phyloP scores from a whole-genome alignment of 2,888 invertebrate genomes.

The Acrobeloides nanus region DNA sequence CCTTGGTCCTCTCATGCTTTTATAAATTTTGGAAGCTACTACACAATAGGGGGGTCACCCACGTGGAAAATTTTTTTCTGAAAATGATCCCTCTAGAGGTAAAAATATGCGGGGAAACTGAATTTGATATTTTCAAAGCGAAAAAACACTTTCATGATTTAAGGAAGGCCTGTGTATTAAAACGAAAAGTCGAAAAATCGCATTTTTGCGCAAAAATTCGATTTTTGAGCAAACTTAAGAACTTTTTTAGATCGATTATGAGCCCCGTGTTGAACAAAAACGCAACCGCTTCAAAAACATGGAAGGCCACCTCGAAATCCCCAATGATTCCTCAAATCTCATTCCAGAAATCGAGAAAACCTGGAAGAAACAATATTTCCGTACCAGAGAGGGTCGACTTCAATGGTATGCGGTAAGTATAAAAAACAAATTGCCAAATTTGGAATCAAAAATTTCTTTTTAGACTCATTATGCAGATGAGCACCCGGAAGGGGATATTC shows the following conservation, averaged over 20 bases:
- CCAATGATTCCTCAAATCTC: slow-evolving; percentile 17
- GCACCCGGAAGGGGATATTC: slow-evolving; percentile 43
- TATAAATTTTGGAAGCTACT: too few relatives aligned
- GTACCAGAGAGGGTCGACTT: slow-evolving; percentile 59
- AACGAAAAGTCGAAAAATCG: too few relatives aligned
- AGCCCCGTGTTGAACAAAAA: slow-evolving; percentile 45
- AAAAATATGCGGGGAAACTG: too few relatives aligned
- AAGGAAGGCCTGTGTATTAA: too few relatives aligned
- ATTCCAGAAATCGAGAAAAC: slow-evolving; percentile 61
- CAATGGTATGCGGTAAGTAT: slow-evolving; percentile 58
- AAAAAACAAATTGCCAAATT: neutral
- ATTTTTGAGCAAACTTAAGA: too few relatives aligned
- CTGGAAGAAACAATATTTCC: slow-evolving; percentile 61
- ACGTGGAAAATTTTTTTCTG: too few relatives aligned
- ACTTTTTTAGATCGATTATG: slow-evolving; percentile 41
- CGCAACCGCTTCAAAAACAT: slow-evolving; percentile 55
- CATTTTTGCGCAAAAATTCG: too few relatives aligned
- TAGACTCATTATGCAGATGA: slow-evolving; percentile 50
- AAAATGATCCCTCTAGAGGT: too few relatives aligned
- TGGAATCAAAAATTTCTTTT: slow-evolving; percentile 3
- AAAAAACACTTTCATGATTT: too few relatives aligned
- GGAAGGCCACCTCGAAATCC: slow-evolving; percentile 60
- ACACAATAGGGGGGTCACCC: too few relatives aligned
- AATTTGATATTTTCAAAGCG: too few relatives aligned
- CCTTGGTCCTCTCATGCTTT: too few relatives aligned